A percentile compares a stretch with the other conserved stretches of the same genome.
Conservation (phyloP, 2,797 vertebrate genomes). For the Aselliscus stoliczkanus region DNA sequence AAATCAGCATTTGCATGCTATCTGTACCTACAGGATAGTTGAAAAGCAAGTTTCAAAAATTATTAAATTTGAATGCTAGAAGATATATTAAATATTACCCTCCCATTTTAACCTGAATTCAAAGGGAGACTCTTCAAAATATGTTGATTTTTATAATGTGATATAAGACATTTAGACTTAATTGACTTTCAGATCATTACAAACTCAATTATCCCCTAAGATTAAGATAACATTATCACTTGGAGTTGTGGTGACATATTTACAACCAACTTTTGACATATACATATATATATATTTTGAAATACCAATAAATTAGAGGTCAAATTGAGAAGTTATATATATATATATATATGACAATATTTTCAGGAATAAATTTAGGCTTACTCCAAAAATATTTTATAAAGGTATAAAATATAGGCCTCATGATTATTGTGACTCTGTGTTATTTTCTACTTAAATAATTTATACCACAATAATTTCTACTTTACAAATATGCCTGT, state of each 20-base stretch:
- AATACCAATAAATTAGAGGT: slow-evolving; percentile 46
- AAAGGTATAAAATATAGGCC: not conserved
- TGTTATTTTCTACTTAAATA: not conserved
- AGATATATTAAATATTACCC: not conserved
- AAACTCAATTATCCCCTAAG: slow-evolving; percentile 13
- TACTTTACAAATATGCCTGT: not conserved
- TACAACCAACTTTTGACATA: slow-evolving; percentile 10
- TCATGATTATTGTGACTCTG: not conserved
- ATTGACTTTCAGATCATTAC: slow-evolving; percentile 6
- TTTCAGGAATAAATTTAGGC: slow-evolving; percentile 7
- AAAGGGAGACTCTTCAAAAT: not conserved
- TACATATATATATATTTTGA: not conserved
- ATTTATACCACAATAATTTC: not conserved
- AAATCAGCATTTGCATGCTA: not conserved
- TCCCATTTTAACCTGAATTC: not conserved
- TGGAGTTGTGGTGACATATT: not conserved
- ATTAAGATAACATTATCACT: not conserved
- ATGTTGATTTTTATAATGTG: not conserved
- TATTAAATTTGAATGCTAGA: not conserved
- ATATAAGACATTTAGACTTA: not conserved
- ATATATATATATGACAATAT: not conserved
- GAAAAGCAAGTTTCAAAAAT: not conserved
- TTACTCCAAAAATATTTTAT: slow-evolving; percentile 32
- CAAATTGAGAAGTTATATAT: not conserved
- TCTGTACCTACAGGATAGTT: not conserved